Base-by-base conservation (phyloP, 2,797 vertebrate genomes). In the Ptychobarbus kaznakovi region DNA sequence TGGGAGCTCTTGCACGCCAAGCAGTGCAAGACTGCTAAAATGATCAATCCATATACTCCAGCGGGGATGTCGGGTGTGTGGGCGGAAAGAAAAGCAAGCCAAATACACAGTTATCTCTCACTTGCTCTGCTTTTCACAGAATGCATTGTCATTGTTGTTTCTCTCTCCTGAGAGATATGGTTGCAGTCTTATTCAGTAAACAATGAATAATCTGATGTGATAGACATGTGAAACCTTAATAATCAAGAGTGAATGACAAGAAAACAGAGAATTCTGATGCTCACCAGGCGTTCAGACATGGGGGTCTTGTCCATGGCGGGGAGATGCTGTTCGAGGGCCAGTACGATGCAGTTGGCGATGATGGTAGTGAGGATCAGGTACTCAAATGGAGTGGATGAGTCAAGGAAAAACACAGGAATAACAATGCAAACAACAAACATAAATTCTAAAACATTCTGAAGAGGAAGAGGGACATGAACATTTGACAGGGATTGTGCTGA, bases 341-440 rank as follows among this genome's bases (percentile, higher is more conserved):
- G 87, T 83, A 99, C 98, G 66, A 99, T 99, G 90, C 98, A 99
- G 94, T 99, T 99, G 94, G 98, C 98, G 78, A 99, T 99, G 90
- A 99, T 99, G 86, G 98, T 99, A 89, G 98, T 97, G 91, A 99
- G 94, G 94, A 99, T 99, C 98, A 99, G 97, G 93, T 99, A 99
- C 93, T 99, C 98, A 87, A 99, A 99, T 70, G 98, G 98, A 97
- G 98, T 99, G 94, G 65, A 87, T 73, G 32, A 58, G 95, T 95
- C 92, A 96, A 96, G 94, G 93, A 95, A 89, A 74, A 87, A 86
- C 44, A 80, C 20, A 0, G 4, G 32, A 82, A 65, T 35, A 66
- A 42, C 35, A 79, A 46, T 25, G 12, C n/a, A 87, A 77, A 38
- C 69, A 87, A 63, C 40, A 87, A 25, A 70, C 49, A 49, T 15